Evolutionary conservation across 2,113 vertebrate species (phyloP), one percentile per base, ranked within the genome.

Genomic region (Zingel zingel): DNA sequence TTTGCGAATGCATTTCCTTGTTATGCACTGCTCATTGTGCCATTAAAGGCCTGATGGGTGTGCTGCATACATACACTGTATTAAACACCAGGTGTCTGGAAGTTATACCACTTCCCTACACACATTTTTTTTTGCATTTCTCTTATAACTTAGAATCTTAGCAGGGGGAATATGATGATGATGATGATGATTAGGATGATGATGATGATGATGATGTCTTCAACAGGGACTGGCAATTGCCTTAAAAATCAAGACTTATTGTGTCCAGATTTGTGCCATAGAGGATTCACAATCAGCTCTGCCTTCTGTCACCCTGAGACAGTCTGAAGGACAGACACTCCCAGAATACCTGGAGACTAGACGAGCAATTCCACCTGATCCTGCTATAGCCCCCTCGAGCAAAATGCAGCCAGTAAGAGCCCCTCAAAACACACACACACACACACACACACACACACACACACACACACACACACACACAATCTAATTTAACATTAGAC

Each of bases 401-500:
- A 65, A 79, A 69, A 85, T 86, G 88, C 82, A 90, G 77, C 79
- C 78, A 68, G 77, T 50, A 67, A 81, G 47, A 86, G 36, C 39
- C 58, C 56, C 56, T 45, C 7, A 62, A 15, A 36, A 75, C 47
- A 63, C 83, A 81, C 53, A 56, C 43, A 58, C 74, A n/a, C 58
- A 33, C 48, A 63, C 50, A 77, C 70, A 83, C 36, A 68, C 82
- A 80, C 50, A 61, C 51, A 51, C 68, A 30, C 50, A 25, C 50
- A 64, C 51, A 65, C 53, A 71, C 58, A 63, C 57, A 80, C 30
- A 73, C 51, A 76, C 62, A 81, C 63, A 58, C 74, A 76, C 62
- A 65, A 90, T 88, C 91, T 86, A 65, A 90, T 89, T 93, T 84
- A 88, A 87, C 89, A 87, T 81, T 89, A 80, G 54, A 82, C 73